Evolutionary conservation across 2,797 vertebrate species (phyloP), one percentile per base, ranked within the genome.

Genomic region (Anguilla megastoma): DNA sequence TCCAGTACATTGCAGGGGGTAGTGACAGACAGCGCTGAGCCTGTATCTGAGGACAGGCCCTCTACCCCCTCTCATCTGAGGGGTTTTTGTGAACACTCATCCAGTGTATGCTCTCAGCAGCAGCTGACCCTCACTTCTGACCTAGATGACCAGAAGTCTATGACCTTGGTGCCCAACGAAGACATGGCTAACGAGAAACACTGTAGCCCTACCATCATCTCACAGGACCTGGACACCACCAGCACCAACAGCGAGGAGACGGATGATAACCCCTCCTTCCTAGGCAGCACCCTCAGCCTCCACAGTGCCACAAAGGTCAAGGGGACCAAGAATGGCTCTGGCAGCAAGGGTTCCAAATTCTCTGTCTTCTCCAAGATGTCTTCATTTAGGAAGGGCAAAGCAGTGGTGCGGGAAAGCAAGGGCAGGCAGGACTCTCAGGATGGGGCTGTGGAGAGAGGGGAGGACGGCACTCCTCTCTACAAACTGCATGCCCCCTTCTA

Each of bases 321-420:
- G 89, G 94, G 92, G 89, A 52, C 83, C 0, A 95, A 94, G 90
- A 90, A 86, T 84, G 92, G 85, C 41, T 88, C 92, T 8, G 74
- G 87, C 4, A 88, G 90, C 58, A 96, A 94, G 92, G 76, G 91
- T 87, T 96, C 96, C 2, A 96, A 94, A 90, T 95, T 95, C 91
- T 94, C 94, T 14, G 93, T 95, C 1, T 97, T 97, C 89, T 92
- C 96, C 86, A 97, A 97, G 94, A 96, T 96, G 90, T 94, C 96
- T 21, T 95, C 97, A 7, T 95, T 97, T 91, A 95, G 93, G 85
- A 97, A 93, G 92, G 71, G 93, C 41, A 90, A 93, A 87, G 84
- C 88, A 71, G 74, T 74, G 3, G 91, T 91, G 12, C 84, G 56
- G 52, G 56, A 66, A 12, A 84, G 58, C 45, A 92, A 91, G 74